Percentiles rank a stretch among this genome's conserved stretches.
These are phyloP conservation scores for Boulengeromyrus knoepffleri DNA, from an alignment of 2,113 vertebrate genomes.

Conservation along the genomic window DNA sequence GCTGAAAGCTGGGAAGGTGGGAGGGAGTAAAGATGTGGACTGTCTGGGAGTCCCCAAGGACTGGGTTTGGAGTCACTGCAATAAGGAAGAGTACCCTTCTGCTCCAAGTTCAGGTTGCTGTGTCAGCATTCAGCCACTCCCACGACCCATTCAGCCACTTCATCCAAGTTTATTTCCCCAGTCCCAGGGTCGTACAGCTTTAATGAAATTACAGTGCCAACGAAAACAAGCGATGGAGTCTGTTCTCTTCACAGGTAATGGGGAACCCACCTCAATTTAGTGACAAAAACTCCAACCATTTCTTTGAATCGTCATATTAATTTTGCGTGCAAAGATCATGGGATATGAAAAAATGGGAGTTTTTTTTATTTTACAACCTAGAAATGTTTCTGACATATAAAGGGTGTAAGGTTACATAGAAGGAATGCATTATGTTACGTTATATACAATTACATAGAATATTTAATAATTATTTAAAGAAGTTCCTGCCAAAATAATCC, in stretches of 20 bases:
- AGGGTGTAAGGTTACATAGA: background rate
- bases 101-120: background rate
- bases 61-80: background rate
- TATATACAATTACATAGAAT: background rate
- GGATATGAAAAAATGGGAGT: background rate
- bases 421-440: background rate
- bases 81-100: background rate
- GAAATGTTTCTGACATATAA: background rate
- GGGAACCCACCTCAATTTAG: background rate
- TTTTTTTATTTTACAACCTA: background rate
- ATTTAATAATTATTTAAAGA: background rate
- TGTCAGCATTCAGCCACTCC: background rate
- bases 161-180: background rate
- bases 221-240: background rate
- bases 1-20: background rate
- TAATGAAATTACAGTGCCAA: background rate
- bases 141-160: background rate
- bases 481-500: background rate
- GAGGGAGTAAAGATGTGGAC: background rate
- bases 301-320: background rate
- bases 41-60: background rate
- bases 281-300: background rate
- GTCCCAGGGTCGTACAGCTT: background rate
- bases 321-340: background rate
- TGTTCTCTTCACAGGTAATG: background rate